These are phyloP conservation scores for Bellardia pandia DNA, from an alignment of 2,888 invertebrate genomes.

Conservation along the genomic window DNA sequence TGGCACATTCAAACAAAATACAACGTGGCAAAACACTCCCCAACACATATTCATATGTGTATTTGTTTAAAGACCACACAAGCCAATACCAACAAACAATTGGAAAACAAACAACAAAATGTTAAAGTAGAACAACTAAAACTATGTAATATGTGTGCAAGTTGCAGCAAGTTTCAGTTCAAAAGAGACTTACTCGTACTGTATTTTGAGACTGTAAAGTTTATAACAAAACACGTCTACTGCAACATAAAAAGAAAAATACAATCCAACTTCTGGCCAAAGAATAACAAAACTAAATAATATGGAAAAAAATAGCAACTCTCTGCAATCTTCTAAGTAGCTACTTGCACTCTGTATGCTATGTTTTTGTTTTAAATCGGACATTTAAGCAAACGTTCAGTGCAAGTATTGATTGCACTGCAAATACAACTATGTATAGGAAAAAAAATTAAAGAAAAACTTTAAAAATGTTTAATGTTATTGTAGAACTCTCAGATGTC, in stretches of 20 bases:
- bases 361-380: not conserved
- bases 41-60: not conserved
- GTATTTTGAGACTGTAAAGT: conserved; percentile 29
- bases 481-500: conserved; percentile 62
- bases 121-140: conserved; percentile 15
- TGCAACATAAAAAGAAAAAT: not conserved
- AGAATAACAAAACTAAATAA: conserved; percentile 5
- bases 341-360: not conserved
- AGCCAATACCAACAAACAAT: not conserved
- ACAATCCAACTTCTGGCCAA: not conserved
- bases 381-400: not conserved
- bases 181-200: not conserved
- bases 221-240: conserved; percentile 29
- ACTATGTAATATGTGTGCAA: not conserved
- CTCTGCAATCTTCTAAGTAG: not conserved
- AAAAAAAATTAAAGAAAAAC: conserved; percentile 20
- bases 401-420: conserved; percentile 15
- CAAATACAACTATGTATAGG: conserved; percentile 26
- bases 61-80: not conserved
- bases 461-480: conserved; percentile 48
- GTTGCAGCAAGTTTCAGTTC: not conserved
- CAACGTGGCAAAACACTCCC: not conserved
- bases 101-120: conserved; percentile 21
- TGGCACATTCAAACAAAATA: not conserved
- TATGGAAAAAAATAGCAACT: conserved; percentile 16